Conservation (phyloP, 2,113 vertebrate genomes). For the Alligator sinensis region DNA sequence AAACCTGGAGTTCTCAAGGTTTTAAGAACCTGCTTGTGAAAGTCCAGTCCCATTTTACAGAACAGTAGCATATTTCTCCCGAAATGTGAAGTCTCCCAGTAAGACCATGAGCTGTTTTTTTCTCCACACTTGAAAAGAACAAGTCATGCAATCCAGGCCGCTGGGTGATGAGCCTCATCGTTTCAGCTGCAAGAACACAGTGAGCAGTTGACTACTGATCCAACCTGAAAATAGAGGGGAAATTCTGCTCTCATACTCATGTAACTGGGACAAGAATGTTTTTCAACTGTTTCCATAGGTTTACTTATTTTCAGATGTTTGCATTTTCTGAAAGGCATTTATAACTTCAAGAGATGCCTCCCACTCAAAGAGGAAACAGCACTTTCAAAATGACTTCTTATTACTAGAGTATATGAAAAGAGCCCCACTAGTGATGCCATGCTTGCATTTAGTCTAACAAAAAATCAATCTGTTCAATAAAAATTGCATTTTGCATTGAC, state of each 20-base stretch:
- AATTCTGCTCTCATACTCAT: not conserved
- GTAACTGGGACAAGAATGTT: not conserved
- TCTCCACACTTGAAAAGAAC: not conserved
- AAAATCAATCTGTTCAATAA: not conserved
- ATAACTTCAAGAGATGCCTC: not conserved
- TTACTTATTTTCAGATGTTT: not conserved
- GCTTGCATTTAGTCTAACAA: not conserved
- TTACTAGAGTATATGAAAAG: not conserved
- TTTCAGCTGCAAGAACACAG: not conserved
- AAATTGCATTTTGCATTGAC: not conserved
- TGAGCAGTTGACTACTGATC: not conserved
- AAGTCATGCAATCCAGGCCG: not conserved
- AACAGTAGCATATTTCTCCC: not conserved
- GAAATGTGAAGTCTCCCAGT: not conserved
- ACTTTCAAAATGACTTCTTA: not conserved
- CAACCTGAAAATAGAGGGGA: not conserved
- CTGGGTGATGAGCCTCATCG: not conserved
- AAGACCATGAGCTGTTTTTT: rapidly evolving
- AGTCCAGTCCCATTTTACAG: not conserved
- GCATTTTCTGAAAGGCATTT: not conserved
- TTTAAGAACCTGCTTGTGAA: not conserved
- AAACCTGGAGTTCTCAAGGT: rapidly evolving
- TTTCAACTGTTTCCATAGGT: not conserved
- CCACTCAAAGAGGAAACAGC: not conserved
- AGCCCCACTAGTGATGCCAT: not conserved